Conservation (phyloP, 2,113 vertebrate genomes). For the Bubo blakistoni region DNA sequence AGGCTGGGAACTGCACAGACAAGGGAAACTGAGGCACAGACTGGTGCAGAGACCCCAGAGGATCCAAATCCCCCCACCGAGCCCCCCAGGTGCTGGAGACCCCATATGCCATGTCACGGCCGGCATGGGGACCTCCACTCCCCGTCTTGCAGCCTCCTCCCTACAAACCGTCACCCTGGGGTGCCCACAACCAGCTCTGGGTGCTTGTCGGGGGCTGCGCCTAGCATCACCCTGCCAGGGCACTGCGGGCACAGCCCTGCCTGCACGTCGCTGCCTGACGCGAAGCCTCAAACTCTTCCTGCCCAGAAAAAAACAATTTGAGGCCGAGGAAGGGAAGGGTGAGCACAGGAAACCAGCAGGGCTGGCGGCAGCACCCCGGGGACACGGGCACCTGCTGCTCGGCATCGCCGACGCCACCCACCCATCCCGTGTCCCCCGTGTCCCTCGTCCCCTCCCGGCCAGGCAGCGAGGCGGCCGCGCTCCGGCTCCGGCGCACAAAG, state of each 20-base stretch:
- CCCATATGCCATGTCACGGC: background rate
- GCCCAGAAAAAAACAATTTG: background rate
- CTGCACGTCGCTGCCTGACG: background rate
- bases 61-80: fast-evolving
- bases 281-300: background rate
- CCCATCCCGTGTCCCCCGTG: background rate
- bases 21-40: background rate
- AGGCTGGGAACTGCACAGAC: background rate
- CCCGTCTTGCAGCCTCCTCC: background rate
- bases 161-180: background rate
- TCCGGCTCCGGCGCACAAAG: background rate
- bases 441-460: background rate
- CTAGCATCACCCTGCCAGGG: background rate
- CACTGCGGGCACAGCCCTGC: background rate
- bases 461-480: background rate
- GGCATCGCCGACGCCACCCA: fast-evolving
- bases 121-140: fast-evolving
- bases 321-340: background rate
- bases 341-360: background rate
- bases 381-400: background rate
- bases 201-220: background rate
- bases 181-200: fast-evolving
- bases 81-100: fast-evolving
- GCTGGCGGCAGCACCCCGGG: background rate
- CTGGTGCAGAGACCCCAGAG: background rate